Conservation (phyloP, 1,140 invertebrate genomes). For the Archegozetes longisetosus region DNA sequence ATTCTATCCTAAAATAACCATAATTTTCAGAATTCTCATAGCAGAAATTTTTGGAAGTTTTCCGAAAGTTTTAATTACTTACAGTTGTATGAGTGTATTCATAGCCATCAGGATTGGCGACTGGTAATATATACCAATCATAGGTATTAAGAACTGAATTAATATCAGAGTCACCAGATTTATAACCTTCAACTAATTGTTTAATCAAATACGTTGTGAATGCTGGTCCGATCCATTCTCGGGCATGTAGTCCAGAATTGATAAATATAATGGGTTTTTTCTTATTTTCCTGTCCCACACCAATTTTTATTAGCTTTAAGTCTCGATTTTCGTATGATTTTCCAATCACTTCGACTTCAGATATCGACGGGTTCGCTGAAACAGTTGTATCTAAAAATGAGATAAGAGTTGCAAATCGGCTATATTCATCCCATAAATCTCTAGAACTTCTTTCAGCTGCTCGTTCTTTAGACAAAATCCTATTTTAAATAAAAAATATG, state of each 20-base stretch:
- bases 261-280: slow-evolving; percentile 41
- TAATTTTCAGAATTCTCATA: background rate
- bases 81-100: slow-evolving; percentile 21
- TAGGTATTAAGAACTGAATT: slow-evolving; percentile 18
- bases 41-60: background rate
- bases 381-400: slow-evolving; percentile 31
- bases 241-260: slow-evolving; percentile 54
- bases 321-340: slow-evolving; percentile 14
- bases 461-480: no score
- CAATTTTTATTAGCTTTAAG: slow-evolving; percentile 3
- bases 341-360: slow-evolving; percentile 27
- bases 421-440: background rate
- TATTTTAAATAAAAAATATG: no score
- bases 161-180: slow-evolving; percentile 31
- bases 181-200: slow-evolving; percentile 35
- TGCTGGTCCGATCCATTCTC: slow-evolving; percentile 58
- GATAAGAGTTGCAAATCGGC: slow-evolving; percentile 28
- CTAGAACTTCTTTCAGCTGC: background rate
- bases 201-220: slow-evolving; percentile 50
- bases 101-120: slow-evolving; percentile 24
- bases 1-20: slow-evolving; percentile 17
- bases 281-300: background rate
- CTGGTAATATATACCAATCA: slow-evolving; percentile 28
- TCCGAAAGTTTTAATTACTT: slow-evolving; percentile 12
- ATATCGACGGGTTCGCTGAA: slow-evolving; percentile 30